phyloP scores from a whole-genome alignment of 2,888 invertebrate species.

The Agonopterix subpropinquella region DNA sequence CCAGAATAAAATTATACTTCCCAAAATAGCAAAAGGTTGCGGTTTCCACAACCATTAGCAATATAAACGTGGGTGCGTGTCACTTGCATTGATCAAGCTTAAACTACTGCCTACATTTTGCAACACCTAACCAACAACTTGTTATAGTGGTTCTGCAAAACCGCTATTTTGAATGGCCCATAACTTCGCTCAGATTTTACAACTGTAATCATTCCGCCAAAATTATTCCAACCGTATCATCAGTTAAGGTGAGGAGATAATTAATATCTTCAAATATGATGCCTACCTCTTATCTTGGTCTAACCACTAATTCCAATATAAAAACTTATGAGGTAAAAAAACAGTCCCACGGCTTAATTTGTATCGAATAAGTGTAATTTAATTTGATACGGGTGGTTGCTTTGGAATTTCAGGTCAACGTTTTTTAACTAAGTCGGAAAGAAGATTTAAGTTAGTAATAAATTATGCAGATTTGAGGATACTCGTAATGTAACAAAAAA shows the following conservation, averaged over 20 bases:
- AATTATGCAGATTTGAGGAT: too few species aligned
- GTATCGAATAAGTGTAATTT: slow-evolving; percentile 52
- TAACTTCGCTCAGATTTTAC: neutral
- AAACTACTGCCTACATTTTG: neutral
- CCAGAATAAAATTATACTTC: too few species aligned
- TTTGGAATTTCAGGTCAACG: slow-evolving; percentile 30
- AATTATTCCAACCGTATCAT: slow-evolving; percentile 5
- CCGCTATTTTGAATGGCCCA: too few species aligned
- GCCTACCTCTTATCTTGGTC: slow-evolving; percentile 27
- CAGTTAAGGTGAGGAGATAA: slow-evolving; percentile 5
- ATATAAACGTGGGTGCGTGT: too few species aligned
- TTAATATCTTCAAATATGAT: slow-evolving; percentile 14
- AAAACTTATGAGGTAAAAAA: slow-evolving; percentile 24
- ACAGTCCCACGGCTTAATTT: slow-evolving; percentile 55
- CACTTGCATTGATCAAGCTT: too few species aligned
- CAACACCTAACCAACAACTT: neutral
- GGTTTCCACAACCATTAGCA: too few species aligned
- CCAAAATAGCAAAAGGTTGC: too few species aligned
- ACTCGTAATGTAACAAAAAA: too few species aligned
- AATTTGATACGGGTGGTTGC: slow-evolving; percentile 49
- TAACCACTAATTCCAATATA: slow-evolving; percentile 28
- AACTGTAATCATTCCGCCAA: slow-evolving; percentile 1
- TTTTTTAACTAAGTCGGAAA: slow-evolving; percentile 10
- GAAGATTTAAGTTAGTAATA: too few species aligned
- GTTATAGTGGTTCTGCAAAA: too few species aligned